Conservation (phyloP, 1,140 invertebrate genomes). For the Drosophila lowei region DNA sequence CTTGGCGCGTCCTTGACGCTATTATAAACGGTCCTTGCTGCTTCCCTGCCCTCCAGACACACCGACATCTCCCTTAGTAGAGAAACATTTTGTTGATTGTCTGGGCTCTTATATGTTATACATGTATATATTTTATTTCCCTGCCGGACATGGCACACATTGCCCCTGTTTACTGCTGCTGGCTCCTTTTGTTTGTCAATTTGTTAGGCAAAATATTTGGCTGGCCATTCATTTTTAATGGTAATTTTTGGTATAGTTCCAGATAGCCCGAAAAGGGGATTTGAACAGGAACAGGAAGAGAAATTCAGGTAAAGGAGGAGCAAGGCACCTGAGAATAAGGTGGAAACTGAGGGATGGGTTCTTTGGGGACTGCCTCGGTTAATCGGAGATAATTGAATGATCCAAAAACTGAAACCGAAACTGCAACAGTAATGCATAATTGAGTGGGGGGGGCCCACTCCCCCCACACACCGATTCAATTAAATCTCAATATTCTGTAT, state of each 20-base stretch:
- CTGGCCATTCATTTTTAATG: slow-evolving; percentile 36
- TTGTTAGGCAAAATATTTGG: slow-evolving; percentile 53
- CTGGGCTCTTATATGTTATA: background rate
- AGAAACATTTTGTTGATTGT: too few species aligned
- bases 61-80: background rate
- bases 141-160: slow-evolving; percentile 5
- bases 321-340: too few species aligned
- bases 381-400: too few species aligned
- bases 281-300: too few species aligned
- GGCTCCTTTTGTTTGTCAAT: slow-evolving; percentile 35
- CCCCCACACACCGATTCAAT: too few species aligned
- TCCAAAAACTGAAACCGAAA: background rate
- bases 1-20: slow-evolving; percentile 21
- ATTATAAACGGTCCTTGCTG: slow-evolving; percentile 5
- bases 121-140: slow-evolving; percentile 1
- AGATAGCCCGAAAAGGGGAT: background rate
- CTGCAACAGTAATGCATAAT: background rate
- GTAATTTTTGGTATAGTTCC: slow-evolving; percentile 18
- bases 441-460: too few species aligned
- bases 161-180: slow-evolving; percentile 23
- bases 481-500: too few species aligned
- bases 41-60: slow-evolving; percentile 1
- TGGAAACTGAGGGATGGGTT: too few species aligned
- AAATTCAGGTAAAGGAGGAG: too few species aligned
- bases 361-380: too few species aligned